These are phyloP conservation scores for Manis pentadactyla DNA, from an alignment of 2,797 vertebrate genomes.

Conservation along the genomic window DNA sequence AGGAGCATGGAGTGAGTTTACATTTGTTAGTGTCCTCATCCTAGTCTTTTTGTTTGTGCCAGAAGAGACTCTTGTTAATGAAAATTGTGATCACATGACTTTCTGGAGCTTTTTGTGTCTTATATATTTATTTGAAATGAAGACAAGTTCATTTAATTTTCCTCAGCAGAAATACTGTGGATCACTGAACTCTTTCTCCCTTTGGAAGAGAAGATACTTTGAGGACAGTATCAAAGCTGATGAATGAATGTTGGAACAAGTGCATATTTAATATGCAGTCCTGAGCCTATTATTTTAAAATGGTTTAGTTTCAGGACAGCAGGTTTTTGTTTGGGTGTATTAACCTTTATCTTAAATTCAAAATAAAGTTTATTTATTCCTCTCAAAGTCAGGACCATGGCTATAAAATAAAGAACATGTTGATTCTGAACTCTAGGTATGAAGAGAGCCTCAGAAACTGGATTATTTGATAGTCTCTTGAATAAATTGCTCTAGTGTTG, in stretches of 20 bases:
- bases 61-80: background rate
- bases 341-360: background rate
- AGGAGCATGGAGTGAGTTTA: too few relatives aligned
- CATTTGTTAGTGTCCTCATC: too few relatives aligned
- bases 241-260: background rate
- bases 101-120: background rate
- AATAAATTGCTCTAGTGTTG: constrained; percentile 11
- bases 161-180: background rate
- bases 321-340: background rate
- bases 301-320: constrained; percentile 45
- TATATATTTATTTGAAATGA: constrained; percentile 2
- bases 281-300: background rate
- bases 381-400: background rate
- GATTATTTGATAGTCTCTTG: background rate
- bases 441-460: background rate
- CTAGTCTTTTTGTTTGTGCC: background rate
- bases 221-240: constrained; percentile 10
- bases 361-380: background rate
- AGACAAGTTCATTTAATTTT: constrained; percentile 5
- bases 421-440: background rate
- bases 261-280: background rate
- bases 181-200: background rate
- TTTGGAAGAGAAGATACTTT: background rate
- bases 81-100: background rate
- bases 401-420: background rate